Evolutionary conservation across 2,113 vertebrate genomes (phyloP).

Genomic region (Oryzias javanicus): DNA sequence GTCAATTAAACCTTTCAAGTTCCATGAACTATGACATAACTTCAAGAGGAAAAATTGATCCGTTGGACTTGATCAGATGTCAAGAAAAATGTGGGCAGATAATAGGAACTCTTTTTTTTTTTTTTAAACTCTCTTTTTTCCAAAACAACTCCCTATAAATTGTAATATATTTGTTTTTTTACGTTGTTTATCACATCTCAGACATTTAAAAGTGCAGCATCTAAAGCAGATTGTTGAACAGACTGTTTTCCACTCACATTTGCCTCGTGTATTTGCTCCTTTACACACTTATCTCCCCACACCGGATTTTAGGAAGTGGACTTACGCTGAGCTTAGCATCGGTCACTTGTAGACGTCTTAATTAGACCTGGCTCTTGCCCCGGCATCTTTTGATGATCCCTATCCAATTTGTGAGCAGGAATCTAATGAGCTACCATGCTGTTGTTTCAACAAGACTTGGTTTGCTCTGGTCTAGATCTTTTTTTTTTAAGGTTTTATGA

Average conservation of each 20-base stretch:
- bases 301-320: conserved; percentile 27
- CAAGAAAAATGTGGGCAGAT: no score
- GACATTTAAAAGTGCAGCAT: not conserved
- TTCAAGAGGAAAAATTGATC: no score
- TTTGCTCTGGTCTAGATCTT: not conserved
- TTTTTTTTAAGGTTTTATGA: conserved; percentile 21
- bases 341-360: conserved; percentile 61
- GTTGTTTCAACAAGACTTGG: conserved; percentile 15
- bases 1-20: no score
- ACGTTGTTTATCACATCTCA: not conserved
- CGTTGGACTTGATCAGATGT: no score
- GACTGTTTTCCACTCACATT: conserved; percentile 14
- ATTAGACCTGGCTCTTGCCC: conserved; percentile 60
- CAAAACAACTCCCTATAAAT: no score
- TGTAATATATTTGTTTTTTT: not conserved
- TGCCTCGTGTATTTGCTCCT: not conserved
- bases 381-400: conserved; percentile 40
- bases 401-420: conserved; percentile 46
- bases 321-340: conserved; percentile 56
- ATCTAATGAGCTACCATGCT: conserved; percentile 44
- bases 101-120: no score
- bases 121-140: no score
- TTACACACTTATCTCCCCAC: conserved; percentile 37
- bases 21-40: no score
- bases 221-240: conserved; percentile 14